phyloP scores from a whole-genome alignment of 1,140 invertebrate species.

The Megalopta genalis region DNA sequence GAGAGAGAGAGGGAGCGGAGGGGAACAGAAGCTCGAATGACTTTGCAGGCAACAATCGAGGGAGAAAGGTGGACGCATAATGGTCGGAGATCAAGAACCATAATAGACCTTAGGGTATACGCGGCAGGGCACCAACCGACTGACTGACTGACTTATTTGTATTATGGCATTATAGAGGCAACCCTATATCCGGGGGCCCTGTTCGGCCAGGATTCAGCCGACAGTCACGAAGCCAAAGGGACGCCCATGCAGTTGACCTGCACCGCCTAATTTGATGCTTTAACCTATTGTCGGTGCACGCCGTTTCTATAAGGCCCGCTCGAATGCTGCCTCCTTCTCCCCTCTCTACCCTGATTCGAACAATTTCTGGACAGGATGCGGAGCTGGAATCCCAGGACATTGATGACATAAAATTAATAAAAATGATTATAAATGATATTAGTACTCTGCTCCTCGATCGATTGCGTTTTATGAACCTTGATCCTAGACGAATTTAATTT shows the following conservation, averaged over 20 bases:
- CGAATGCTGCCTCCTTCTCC: slow-evolving; percentile 41
- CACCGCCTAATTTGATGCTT: slow-evolving; percentile 74
- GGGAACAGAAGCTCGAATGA: slow-evolving; percentile 45
- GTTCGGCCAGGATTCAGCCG: slow-evolving; percentile 38
- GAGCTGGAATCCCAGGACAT: not conserved
- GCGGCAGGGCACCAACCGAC: slow-evolving; percentile 56
- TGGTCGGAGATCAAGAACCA: slow-evolving; percentile 66
- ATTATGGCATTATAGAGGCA: slow-evolving; percentile 64
- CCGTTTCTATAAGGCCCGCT: slow-evolving; percentile 50
- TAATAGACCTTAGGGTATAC: slow-evolving; percentile 65
- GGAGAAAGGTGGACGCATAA: slow-evolving; percentile 63
- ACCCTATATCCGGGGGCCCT: slow-evolving; percentile 60
- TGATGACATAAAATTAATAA: too few species aligned
- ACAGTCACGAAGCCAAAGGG: slow-evolving; percentile 62
- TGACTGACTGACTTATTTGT: slow-evolving; percentile 67
- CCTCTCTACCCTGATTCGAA: not conserved
- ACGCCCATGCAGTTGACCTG: slow-evolving; percentile 73
- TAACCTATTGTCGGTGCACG: slow-evolving; percentile 61
- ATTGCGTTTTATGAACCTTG: too few species aligned
- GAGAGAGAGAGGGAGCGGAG: not conserved
- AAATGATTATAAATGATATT: too few species aligned
- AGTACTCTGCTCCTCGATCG: too few species aligned
- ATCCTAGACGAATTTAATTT: too few species aligned
- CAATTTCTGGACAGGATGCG: slow-evolving; percentile 23
- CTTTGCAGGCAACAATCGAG: slow-evolving; percentile 56